A percentile compares a stretch with the other conserved stretches of the same genome.
Conservation (phyloP, 2,113 vertebrate species). For the Morone saxatilis region DNA sequence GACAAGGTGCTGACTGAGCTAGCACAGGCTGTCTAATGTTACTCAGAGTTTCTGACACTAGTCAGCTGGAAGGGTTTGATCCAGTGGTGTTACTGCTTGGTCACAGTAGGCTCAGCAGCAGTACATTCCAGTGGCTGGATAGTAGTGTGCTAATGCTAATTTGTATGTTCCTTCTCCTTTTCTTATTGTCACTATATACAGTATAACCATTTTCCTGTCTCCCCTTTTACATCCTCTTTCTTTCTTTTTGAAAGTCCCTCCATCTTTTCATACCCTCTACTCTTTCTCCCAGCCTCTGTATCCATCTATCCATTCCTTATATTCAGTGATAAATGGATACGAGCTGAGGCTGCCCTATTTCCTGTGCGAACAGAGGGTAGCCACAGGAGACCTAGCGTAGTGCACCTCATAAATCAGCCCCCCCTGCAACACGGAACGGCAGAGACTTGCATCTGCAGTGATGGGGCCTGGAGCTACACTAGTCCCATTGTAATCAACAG, state of each 20-base stretch:
- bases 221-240: background rate
- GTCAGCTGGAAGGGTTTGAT: slow-evolving; percentile 26
- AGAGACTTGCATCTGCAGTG: slow-evolving; percentile 73
- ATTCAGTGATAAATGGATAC: slow-evolving; percentile 59
- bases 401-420: slow-evolving; percentile 81
- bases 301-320: slow-evolving; percentile 47
- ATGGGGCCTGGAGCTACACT: slow-evolving; percentile 64
- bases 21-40: slow-evolving; percentile 23
- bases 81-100: background rate
- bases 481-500: slow-evolving; percentile 60
- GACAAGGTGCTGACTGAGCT: slow-evolving; percentile 40
- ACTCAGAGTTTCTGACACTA: slow-evolving; percentile 12
- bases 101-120: slow-evolving; percentile 24
- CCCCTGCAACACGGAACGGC: slow-evolving; percentile 57
- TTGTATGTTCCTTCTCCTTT: background rate
- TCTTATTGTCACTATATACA: background rate
- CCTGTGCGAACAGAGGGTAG: slow-evolving; percentile 68
- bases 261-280: slow-evolving; percentile 18
- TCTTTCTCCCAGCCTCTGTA: slow-evolving; percentile 19
- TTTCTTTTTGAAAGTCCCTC: background rate
- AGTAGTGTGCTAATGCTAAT: slow-evolving; percentile 27
- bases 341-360: slow-evolving; percentile 74
- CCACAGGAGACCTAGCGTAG: slow-evolving; percentile 65
- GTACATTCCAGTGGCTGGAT: background rate
- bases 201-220: background rate